A percentile compares a stretch with the other conserved stretches of the same genome.
phyloP scores from a whole-genome alignment of 1,140 invertebrate species.

The Drosophila nannoptera region DNA sequence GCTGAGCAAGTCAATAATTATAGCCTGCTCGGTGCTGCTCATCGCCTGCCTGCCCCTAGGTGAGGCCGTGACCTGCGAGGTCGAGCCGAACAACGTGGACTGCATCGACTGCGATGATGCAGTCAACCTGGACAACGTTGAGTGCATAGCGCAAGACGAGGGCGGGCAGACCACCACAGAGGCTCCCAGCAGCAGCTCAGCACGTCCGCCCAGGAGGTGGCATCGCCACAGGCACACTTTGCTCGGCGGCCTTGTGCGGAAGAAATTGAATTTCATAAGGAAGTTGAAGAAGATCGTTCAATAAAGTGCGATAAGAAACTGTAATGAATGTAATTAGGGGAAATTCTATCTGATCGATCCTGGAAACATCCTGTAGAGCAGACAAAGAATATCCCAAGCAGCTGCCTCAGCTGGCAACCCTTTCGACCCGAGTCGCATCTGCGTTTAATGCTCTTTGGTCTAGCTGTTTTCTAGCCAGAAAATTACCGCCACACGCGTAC shows the following conservation, averaged over 20 bases:
- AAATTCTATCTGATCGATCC: no score
- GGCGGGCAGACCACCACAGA: not conserved
- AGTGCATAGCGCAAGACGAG: constrained; percentile 5
- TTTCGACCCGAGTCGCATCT: constrained; percentile 33
- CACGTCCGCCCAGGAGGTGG: no score
- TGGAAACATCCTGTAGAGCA: not conserved
- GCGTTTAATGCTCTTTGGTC: constrained; percentile 57
- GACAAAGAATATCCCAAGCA: constrained; percentile 5
- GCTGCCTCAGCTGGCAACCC: constrained; percentile 28
- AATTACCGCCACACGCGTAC: constrained; percentile 3
- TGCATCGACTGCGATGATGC: constrained; percentile 21
- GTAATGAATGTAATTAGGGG: no score
- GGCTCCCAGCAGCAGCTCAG: not conserved
- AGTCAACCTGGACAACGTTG: not conserved
- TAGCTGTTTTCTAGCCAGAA: constrained; percentile 20
- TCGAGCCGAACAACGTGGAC: constrained; percentile 8
- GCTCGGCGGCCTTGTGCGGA: constrained; percentile 5
- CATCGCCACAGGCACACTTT: not conserved
- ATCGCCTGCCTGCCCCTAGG: not conserved
- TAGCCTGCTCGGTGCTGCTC: constrained; percentile 2
- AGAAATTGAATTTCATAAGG: constrained; percentile 21
- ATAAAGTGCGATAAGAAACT: not conserved
- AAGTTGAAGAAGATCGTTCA: not conserved
- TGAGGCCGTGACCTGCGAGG: constrained; percentile 10
- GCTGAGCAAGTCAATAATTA: not conserved